Conservation (phyloP, 2,888 invertebrate species). For the Pseudococcus viburni region DNA sequence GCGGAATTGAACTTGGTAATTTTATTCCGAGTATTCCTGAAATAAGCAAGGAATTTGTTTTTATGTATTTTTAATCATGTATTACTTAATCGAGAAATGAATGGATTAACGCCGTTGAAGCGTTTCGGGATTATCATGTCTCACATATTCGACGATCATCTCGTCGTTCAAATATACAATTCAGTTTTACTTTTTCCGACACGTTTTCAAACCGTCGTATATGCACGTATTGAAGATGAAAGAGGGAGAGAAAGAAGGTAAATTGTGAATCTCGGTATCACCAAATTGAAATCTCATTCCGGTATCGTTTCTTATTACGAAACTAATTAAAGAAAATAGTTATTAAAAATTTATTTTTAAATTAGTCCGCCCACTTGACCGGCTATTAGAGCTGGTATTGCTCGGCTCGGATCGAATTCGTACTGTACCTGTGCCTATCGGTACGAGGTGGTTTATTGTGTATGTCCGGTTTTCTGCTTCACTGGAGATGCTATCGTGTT, state of each 20-base stretch:
- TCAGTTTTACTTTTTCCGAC: too few relatives aligned
- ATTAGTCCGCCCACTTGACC: slow-evolving; percentile 43
- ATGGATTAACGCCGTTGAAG: too few relatives aligned
- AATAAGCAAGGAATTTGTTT: too few relatives aligned
- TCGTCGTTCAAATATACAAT: too few relatives aligned
- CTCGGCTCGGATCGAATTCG: background rate
- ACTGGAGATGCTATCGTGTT: slow-evolving; percentile 24
- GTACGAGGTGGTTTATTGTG: slow-evolving; percentile 30
- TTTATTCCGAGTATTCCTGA: too few relatives aligned
- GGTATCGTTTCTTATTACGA: slow-evolving; percentile 38
- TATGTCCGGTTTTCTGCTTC: slow-evolving; percentile 19
- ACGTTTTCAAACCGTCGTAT: too few relatives aligned
- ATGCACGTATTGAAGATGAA: background rate
- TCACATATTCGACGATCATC: too few relatives aligned
- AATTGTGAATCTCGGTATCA: slow-evolving; percentile 20
- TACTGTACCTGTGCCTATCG: background rate
- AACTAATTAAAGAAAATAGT: slow-evolving; percentile 38
- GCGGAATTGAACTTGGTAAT: too few relatives aligned
- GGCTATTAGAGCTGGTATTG: background rate
- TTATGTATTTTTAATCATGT: too few relatives aligned
- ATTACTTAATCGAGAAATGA: too few relatives aligned
- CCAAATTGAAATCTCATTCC: slow-evolving; percentile 21
- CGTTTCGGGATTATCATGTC: too few relatives aligned
- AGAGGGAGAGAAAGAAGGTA: background rate
- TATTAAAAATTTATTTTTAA: slow-evolving; percentile 44